Conservation (phyloP, 2,113 vertebrate genomes). For the Prunella fulvescens region DNA sequence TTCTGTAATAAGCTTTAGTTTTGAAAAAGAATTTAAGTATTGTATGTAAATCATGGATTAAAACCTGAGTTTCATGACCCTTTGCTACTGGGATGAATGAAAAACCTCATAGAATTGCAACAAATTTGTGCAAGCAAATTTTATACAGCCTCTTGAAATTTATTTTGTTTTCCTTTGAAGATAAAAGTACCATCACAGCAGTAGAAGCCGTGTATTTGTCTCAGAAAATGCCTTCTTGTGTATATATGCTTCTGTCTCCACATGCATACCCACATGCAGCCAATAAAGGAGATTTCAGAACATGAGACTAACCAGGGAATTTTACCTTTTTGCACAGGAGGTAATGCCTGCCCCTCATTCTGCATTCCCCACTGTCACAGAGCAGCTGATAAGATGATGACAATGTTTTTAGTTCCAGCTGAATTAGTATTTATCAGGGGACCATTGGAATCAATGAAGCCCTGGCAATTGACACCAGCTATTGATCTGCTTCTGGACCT, state of each 20-base stretch:
- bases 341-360: neutral
- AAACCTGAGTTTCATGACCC: neutral
- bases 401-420: neutral
- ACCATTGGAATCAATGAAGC: constrained; percentile 16
- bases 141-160: neutral
- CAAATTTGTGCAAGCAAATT: neutral
- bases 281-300: neutral
- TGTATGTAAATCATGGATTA: neutral
- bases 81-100: neutral
- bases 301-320: neutral
- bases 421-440: neutral
- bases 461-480: constrained; percentile 17
- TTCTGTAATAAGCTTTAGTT: constrained; percentile 11
- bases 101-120: neutral
- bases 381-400: neutral
- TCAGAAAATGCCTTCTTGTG: neutral
- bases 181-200: neutral
- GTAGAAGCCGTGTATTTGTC: neutral
- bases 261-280: neutral
- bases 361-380: neutral
- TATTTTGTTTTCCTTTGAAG: neutral
- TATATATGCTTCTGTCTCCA: neutral
- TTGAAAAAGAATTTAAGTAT: neutral
- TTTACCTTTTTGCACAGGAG: neutral
- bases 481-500: neutral